Base-by-base conservation (phyloP, 2,888 invertebrate genomes). In the Epirrita christyi region DNA sequence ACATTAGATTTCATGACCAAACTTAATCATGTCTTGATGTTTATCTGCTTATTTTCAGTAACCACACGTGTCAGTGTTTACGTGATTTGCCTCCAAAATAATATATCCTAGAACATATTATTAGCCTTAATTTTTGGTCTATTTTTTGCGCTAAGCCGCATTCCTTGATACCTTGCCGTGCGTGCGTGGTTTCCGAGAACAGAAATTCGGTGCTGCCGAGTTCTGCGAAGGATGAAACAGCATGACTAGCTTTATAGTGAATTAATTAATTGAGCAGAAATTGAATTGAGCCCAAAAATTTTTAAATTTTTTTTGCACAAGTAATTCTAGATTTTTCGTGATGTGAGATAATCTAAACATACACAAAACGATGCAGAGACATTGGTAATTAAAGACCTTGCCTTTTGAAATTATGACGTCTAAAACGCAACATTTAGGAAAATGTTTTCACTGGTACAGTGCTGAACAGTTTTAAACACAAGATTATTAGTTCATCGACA, bases 21-120 rank as follows among this genome's bases (percentile, higher is more conserved):
- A 29, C 32, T 47, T 36, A 49, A 36, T 14, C 47, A 60, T 48
- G 44, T 36, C 46, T 40, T 46, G 51, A 55, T 55, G 29, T 7
- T 56, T 55, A 56, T 58, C 57, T 36, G 40, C 48, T 47, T 50
- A 55, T 48, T 61, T 55, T 53, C 47, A 62, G 55, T 51, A 32
- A 9, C 13, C 32, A 58, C 47, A 48, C 63, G 59, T 59, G 51
- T 55, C 45, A 13, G 50, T 48, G 47, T 52, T 64, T 47, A 60
- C 64, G 65, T 65, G 65, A 60, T 64, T 37, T 56, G 61, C 40
- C 52, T 67, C 49, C 60, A 53, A 64, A 63, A 60, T 61, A 59
- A 54, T 57, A 43, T 48, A 65, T 67, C 63, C 63, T 67, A 67
- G 67, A 67, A 63, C 65, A 65, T 67, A 63, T 60, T 63, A 67